These are phyloP conservation scores for Corvus hawaiiensis DNA, from an alignment of 2,113 vertebrate genomes.

Conservation along the genomic window DNA sequence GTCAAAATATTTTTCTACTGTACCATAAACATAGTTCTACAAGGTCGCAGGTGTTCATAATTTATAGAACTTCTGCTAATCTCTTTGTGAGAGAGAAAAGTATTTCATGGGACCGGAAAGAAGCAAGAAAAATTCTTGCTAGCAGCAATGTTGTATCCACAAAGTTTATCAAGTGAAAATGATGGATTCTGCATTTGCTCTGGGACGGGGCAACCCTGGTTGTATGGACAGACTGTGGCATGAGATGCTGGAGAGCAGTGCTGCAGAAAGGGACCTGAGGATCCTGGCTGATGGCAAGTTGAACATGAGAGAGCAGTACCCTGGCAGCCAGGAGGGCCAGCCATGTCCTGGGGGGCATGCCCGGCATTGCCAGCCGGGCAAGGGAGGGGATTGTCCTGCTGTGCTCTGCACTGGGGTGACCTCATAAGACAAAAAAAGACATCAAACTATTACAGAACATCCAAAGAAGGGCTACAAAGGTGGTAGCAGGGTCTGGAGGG, in stretches of 20 bases:
- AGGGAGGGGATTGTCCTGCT: neutral
- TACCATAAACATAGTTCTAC: no score
- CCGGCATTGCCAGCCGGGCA: accelerated
- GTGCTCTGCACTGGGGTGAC: accelerated
- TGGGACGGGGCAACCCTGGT: neutral
- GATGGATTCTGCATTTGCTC: neutral
- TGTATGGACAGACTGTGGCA: neutral
- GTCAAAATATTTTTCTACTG: no score
- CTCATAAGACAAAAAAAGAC: neutral
- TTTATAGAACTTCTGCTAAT: no score
- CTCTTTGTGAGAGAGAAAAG: no score
- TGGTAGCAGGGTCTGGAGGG: neutral
- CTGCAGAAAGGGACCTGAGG: neutral
- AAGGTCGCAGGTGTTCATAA: no score
- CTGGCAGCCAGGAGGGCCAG: neutral
- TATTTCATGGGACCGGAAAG: no score
- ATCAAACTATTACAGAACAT: neutral
- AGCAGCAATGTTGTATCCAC: no score
- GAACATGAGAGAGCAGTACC: neutral
- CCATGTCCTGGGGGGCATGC: neutral
- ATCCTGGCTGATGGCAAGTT: accelerated
- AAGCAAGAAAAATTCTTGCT: no score
- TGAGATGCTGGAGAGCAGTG: neutral
- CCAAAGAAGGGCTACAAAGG: neutral
- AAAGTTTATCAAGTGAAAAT: neutral